Percentiles rank a stretch among this genome's conserved stretches.
These are phyloP conservation scores for Chaitophorus viminalis DNA, from an alignment of 2,888 invertebrate species.

Conservation along the genomic window DNA sequence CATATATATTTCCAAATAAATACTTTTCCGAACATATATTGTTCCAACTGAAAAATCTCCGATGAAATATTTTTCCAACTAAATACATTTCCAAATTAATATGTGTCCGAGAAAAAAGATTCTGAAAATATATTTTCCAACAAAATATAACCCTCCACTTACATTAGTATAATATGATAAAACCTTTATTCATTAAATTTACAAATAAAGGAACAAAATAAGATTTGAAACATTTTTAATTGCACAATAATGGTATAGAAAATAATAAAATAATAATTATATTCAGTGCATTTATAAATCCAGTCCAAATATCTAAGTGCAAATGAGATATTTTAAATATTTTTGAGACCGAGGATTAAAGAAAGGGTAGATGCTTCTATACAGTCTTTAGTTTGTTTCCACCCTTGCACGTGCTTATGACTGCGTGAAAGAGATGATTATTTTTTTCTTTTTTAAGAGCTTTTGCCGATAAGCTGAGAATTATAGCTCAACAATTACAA, in stretches of 20 bases:
- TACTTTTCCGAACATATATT: too few species aligned
- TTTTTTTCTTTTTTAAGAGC: too few species aligned
- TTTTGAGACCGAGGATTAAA: neutral
- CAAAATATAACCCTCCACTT: too few species aligned
- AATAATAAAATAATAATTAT: conserved; percentile 14
- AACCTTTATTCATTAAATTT: neutral
- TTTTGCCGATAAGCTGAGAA: too few species aligned
- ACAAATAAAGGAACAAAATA: neutral
- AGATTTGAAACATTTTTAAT: neutral
- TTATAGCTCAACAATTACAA: too few species aligned
- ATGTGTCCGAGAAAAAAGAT: too few species aligned
- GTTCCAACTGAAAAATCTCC: too few species aligned
- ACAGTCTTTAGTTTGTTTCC: conserved; percentile 21
- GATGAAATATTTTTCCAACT: too few species aligned
- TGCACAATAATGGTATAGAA: neutral
- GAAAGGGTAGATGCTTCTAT: neutral
- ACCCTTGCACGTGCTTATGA: conserved; percentile 36
- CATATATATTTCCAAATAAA: too few species aligned
- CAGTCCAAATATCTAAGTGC: conserved; percentile 7
- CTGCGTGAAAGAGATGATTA: conserved; percentile 26
- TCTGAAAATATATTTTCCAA: too few species aligned
- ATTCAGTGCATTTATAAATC: conserved; percentile 13
- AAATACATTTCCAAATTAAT: too few species aligned
- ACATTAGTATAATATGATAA: neutral
- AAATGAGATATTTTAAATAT: conserved; percentile 32